Conservation (phyloP, 2,888 invertebrate genomes). For the Drosophila neonasuta region DNA sequence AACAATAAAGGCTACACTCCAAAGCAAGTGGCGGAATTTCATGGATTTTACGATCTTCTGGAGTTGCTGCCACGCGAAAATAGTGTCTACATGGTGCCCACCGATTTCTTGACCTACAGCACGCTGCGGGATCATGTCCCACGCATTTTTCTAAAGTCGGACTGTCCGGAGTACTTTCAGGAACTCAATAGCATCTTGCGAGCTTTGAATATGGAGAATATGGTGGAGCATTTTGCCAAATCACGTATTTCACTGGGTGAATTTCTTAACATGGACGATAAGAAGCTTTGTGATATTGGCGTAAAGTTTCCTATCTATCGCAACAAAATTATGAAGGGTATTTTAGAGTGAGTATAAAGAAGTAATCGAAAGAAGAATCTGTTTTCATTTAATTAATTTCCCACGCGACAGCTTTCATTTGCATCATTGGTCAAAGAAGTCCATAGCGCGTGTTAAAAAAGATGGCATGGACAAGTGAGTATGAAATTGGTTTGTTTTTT, state of each 20-base stretch:
- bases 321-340: slow-evolving; percentile 77
- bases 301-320: slow-evolving; percentile 77
- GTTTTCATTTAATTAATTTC: background rate
- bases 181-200: slow-evolving; percentile 77
- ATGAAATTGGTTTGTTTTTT: background rate
- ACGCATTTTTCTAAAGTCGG: slow-evolving; percentile 79
- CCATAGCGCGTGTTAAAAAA: slow-evolving; percentile 73
- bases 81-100: slow-evolving; percentile 71
- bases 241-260: slow-evolving; percentile 72
- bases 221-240: slow-evolving; percentile 76
- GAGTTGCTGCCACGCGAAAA: slow-evolving; percentile 73
- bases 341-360: slow-evolving; percentile 74
- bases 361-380: no score
- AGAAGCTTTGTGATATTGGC: slow-evolving; percentile 72
- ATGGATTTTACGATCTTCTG: slow-evolving; percentile 79
- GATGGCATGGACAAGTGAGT: slow-evolving; percentile 59
- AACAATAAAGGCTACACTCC: slow-evolving; percentile 80
- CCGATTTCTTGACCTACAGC: slow-evolving; percentile 75
- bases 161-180: slow-evolving; percentile 82
- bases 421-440: slow-evolving; percentile 80
- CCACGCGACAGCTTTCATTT: slow-evolving; percentile 77
- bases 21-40: slow-evolving; percentile 78
- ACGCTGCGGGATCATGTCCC: slow-evolving; percentile 80
- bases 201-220: slow-evolving; percentile 68
- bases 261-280: slow-evolving; percentile 79